Percentiles rank a stretch among this genome's conserved stretches.
Conservation (phyloP, 2,797 vertebrate species). For the Eospalax fontanierii region DNA sequence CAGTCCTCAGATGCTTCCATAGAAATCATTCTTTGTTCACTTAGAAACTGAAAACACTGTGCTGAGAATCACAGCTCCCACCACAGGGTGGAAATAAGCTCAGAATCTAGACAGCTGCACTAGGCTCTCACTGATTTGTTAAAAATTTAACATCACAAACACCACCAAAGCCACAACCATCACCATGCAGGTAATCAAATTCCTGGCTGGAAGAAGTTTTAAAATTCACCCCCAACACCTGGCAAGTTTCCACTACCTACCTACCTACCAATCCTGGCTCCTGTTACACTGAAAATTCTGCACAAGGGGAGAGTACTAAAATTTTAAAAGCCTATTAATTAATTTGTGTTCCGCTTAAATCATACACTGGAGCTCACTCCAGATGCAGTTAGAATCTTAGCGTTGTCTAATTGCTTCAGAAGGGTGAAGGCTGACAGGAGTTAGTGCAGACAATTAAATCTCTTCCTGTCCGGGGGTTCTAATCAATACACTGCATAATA, state of each 20-base stretch:
- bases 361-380: neutral
- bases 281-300: constrained; percentile 20
- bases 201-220: constrained; percentile 58
- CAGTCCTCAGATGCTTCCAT: neutral
- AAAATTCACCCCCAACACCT: constrained; percentile 65
- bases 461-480: constrained; percentile 7
- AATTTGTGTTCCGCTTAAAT: neutral
- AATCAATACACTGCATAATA: constrained; percentile 7
- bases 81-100: neutral
- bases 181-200: constrained; percentile 60
- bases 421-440: constrained; percentile 29
- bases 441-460: constrained; percentile 44
- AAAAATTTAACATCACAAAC: constrained; percentile 70
- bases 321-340: neutral
- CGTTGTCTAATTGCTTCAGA: constrained; percentile 23
- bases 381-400: neutral
- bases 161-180: constrained; percentile 59
- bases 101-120: constrained; percentile 52
- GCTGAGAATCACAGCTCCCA: constrained; percentile 29
- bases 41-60: constrained; percentile 9
- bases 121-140: constrained; percentile 41
- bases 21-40: constrained; percentile 50
- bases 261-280: neutral
- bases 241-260: constrained; percentile 39
- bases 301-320: neutral